Conservation (phyloP, 2,113 vertebrate species). For the Ibidorhyncha struthersii region DNA sequence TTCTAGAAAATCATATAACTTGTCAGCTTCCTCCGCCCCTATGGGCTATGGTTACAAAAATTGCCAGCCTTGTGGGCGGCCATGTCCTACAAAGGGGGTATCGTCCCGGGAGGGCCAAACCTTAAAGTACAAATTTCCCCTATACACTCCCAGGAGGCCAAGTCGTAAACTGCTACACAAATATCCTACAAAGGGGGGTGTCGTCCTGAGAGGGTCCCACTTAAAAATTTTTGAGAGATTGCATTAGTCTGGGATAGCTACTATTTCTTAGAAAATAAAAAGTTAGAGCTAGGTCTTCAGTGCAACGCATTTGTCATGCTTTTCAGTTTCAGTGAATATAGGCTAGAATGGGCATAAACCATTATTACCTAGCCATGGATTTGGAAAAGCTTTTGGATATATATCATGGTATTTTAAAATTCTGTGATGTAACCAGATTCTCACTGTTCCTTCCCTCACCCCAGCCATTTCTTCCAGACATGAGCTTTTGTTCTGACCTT, state of each 20-base stretch:
- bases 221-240: neutral
- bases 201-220: no score
- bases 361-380: neutral
- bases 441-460: rapidly evolving
- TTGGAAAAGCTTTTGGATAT: neutral
- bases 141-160: no score
- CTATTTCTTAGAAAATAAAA: neutral
- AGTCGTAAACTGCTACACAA: no score
- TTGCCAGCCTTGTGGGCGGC: no score
- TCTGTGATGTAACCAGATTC: neutral
- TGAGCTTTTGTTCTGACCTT: neutral
- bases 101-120: no score
- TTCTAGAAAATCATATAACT: no score
- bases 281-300: neutral
- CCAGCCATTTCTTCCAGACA: neutral
- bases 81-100: no score
- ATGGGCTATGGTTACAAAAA: no score
- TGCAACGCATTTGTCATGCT: rapidly evolving
- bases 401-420: neutral
- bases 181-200: no score
- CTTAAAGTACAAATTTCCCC: no score
- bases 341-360: neutral
- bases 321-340: neutral
- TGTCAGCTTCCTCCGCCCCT: no score
- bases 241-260: neutral